These are phyloP conservation scores for Brachyrhaphis roseni DNA, from an alignment of 2,797 vertebrate species.

Conservation along the genomic window DNA sequence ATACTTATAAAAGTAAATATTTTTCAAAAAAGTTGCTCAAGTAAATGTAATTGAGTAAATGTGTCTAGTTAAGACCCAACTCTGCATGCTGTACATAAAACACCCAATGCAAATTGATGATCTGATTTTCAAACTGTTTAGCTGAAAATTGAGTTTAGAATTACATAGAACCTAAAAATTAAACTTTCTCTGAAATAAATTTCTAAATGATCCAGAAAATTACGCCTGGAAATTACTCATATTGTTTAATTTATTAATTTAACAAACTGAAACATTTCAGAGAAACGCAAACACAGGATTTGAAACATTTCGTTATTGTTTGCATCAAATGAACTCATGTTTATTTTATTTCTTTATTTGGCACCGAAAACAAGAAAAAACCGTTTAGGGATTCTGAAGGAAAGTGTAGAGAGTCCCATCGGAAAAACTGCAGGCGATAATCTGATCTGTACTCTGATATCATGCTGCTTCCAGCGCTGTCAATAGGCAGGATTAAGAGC, in stretches of 20 bases:
- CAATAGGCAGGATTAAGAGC: conserved; percentile 53
- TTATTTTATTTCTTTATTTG: neutral
- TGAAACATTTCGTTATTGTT: neutral
- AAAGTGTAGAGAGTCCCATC: neutral
- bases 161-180: neutral
- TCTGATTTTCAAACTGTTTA: neutral
- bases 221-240: neutral
- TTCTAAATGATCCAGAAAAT: neutral
- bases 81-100: neutral
- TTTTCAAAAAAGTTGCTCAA: too few species aligned
- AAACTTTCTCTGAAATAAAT: neutral
- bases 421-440: conserved; percentile 6
- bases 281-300: neutral
- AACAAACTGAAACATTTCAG: neutral
- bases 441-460: conserved; percentile 34
- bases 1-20: too few species aligned
- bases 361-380: neutral
- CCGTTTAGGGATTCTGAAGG: neutral
- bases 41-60: too few species aligned
- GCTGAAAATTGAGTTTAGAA: neutral
- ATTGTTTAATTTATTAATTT: neutral
- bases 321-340: neutral
- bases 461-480: conserved; percentile 21
- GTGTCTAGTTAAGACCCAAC: too few species aligned
- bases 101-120: neutral